A percentile compares a stretch with the other conserved stretches of the same genome.
Evolutionary conservation across 2,797 vertebrate genomes (phyloP).

Genomic region (Monodelphis domestica): DNA sequence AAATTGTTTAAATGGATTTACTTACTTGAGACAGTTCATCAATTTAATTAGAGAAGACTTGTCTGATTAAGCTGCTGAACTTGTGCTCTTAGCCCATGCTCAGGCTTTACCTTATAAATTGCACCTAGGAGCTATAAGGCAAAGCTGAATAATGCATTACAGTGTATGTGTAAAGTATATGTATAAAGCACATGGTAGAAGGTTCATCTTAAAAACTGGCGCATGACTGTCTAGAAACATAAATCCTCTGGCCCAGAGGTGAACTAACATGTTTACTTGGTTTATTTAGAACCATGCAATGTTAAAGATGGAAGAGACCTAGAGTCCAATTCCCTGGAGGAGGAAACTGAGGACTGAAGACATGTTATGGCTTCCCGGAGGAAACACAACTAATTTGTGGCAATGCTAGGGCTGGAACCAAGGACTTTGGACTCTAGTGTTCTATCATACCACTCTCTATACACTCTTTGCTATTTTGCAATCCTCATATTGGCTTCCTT

Average conservation of each 20-base stretch:
- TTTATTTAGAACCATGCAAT: neutral
- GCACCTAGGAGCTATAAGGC: neutral
- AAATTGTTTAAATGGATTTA: neutral
- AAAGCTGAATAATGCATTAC: neutral
- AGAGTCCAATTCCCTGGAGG: neutral
- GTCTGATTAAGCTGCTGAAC: conserved; percentile 5
- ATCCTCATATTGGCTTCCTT: neutral
- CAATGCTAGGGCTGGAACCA: neutral
- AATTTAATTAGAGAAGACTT: conserved; percentile 33
- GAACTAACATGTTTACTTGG: neutral
- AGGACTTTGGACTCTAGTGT: neutral
- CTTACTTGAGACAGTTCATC: conserved; percentile 20
- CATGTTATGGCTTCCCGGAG: neutral
- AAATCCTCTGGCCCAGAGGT: neutral
- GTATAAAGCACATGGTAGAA: neutral
- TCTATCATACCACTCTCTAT: neutral
- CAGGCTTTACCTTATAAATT: neutral
- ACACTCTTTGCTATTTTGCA: neutral
- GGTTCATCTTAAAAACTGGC: neutral
- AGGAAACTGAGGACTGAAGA: neutral
- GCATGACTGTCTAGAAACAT: neutral
- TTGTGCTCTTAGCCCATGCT: neutral
- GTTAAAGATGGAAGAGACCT: neutral
- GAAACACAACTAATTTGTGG: neutral
- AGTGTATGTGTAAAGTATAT: too few species aligned